Base-by-base conservation (phyloP, 1,140 invertebrate genomes). In the Magallana ariakensis region DNA sequence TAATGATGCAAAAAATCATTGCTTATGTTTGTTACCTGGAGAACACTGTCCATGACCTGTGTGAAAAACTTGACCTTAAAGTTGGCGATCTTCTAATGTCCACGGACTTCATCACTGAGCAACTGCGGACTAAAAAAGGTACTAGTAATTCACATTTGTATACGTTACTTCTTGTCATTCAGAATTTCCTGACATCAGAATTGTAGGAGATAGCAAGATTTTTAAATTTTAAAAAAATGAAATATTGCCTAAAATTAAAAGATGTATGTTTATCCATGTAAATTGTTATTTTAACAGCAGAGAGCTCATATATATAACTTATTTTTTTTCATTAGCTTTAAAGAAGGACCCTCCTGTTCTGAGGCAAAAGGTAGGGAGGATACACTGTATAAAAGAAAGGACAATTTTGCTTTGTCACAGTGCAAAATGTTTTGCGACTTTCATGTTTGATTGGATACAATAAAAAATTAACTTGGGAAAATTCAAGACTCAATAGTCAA, bases 1-100 rank as follows among this genome's bases (percentile, higher is more conserved):
- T 91, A 15, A 90, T 90, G 88, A 90, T 91, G 91, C 91, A 91
- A 81, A 89, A 90, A 70, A 89, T 91, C 22, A 90, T 91, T 56
- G 88, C 87, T 33, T 91, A 91, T 62, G 89, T 90, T 57, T 91
- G 91, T 89, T 90, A 87, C 58, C 70, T 91, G 19, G 91, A 91
- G 58, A 90, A 91, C 80, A 90, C 89, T 53, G 82, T 91, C 56
- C 80, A 57, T 26, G 60, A 46, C 22, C 75, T 91, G 4, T 88
- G 88, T 80, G 56, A 85, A 9, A 83, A 91, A 54, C 83, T 91
- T 22, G 86, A 85, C 26, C n/a, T 90, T 11, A 86, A 86, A 85
- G 57, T 80, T 10, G 53, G 55, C 15, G 85, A 89, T 16, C 62
- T 88, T 7, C 60, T 83, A n/a, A 85, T 87, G 53, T 88, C 87